Base-by-base conservation (phyloP, 1,140 invertebrate species). In the Charaxes varanes region DNA sequence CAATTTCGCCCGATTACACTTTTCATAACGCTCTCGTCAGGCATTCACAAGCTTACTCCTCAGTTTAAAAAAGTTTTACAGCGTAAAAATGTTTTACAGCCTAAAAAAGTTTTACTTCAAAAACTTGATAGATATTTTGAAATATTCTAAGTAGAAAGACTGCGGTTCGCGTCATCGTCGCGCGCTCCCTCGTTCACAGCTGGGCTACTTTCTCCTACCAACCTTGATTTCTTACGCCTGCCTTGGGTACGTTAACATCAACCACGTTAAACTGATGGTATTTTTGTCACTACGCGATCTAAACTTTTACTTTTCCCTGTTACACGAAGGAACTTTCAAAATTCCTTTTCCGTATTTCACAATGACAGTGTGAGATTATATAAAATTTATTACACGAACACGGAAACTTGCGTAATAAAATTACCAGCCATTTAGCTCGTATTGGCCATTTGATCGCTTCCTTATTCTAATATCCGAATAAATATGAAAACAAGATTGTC, bases 191-290 rank as follows among this genome's bases (percentile, higher is more conserved):
- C 52, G 44, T 59, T 54, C 53, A 56, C 58, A 58, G 56, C 58
- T 64, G 60, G 62, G 72, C 60, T 69, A 80, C 76, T 80, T 80
- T 80, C 76, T 73, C 72, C 53, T 44, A 26, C 51, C 71, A 72
- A 73, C 76, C 76, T 80, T 80, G 72, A 80, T 80, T 79, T 73
- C 69, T 74, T 74, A 61, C 55, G 52, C 53, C 53, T 49, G 45
- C 37, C 45, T 50, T 40, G 56, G 31, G 61, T 59, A 58, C 63
- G 48, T 56, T 67, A 65, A 65, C 60, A 59, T 47, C 47, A 53
- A 55, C 51, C 49, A 61, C 53, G 54, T 47, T 51, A 63, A 68
- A 56, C 41, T 45, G 53, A 67, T 65, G 59, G 63, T 47, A 73
- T 70, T 65, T 74, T 70, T 53, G 63, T 60, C 62, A 63, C 45